phyloP scores from a whole-genome alignment of 2,888 invertebrate species.

The Polyploca ridens region DNA sequence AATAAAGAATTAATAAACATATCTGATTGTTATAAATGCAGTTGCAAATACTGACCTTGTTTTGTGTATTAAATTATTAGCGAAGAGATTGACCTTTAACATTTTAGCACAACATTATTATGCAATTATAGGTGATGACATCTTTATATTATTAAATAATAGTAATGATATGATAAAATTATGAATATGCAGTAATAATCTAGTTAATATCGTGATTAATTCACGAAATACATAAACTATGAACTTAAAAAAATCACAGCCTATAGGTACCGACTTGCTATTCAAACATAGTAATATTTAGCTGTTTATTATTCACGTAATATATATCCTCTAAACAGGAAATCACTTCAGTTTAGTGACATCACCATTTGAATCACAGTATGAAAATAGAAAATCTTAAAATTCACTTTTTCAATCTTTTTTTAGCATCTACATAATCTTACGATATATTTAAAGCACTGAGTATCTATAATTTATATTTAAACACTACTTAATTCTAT shows the following conservation, averaged over 20 bases:
- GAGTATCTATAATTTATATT: neutral
- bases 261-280: neutral
- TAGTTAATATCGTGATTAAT: neutral
- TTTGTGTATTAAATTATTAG: too few species aligned
- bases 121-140: neutral
- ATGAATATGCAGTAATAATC: too few species aligned
- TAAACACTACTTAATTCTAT: neutral
- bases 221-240: neutral
- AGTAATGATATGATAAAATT: too few species aligned
- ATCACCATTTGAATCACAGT: neutral
- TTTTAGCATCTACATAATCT: neutral
- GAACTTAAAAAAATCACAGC: slow-evolving; percentile 2
- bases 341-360: too few species aligned
- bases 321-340: too few species aligned
- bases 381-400: too few species aligned
- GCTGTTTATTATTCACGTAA: too few species aligned
- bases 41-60: too few species aligned
- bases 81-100: neutral
- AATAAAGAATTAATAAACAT: too few species aligned
- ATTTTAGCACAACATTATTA: neutral
- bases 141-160: too few species aligned
- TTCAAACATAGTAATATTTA: neutral
- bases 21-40: too few species aligned
- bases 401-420: neutral
- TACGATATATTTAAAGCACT: neutral